Conservation (phyloP, 2,888 invertebrate species). For the Idaea dimidiata region DNA sequence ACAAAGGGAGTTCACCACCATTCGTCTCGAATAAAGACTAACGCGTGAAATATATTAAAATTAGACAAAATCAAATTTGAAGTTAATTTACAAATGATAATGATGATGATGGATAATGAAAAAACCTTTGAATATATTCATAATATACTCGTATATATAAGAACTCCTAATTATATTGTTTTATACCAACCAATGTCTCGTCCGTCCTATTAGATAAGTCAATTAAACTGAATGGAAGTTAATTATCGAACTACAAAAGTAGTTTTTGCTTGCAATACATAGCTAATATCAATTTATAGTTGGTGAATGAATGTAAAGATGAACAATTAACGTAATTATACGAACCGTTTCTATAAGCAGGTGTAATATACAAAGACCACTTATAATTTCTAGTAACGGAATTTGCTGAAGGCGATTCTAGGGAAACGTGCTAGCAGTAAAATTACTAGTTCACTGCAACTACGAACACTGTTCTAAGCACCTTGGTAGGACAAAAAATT, state of each 20-base stretch:
- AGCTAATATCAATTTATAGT: constrained; percentile 31
- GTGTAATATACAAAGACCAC: constrained; percentile 63
- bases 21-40: no score
- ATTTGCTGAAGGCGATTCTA: constrained; percentile 69
- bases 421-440: constrained; percentile 70
- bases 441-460: constrained; percentile 69
- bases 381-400: constrained; percentile 76
- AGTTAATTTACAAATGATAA: no score
- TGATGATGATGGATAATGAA: no score
- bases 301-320: constrained; percentile 43
- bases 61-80: no score
- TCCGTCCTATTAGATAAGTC: neutral
- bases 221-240: constrained; percentile 8
- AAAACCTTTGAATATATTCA: no score
- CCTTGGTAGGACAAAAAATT: constrained; percentile 44
- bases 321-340: constrained; percentile 73
- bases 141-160: no score
- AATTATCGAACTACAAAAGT: constrained; percentile 28
- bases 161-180: no score
- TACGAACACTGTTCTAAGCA: constrained; percentile 64
- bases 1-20: no score
- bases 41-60: no score
- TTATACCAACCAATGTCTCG: neutral
- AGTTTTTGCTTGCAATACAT: constrained; percentile 24
- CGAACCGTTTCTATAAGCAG: constrained; percentile 72